A percentile compares a stretch with the other conserved stretches of the same genome.
phyloP scores from a whole-genome alignment of 2,797 vertebrate genomes.

The Danionella dracula region DNA sequence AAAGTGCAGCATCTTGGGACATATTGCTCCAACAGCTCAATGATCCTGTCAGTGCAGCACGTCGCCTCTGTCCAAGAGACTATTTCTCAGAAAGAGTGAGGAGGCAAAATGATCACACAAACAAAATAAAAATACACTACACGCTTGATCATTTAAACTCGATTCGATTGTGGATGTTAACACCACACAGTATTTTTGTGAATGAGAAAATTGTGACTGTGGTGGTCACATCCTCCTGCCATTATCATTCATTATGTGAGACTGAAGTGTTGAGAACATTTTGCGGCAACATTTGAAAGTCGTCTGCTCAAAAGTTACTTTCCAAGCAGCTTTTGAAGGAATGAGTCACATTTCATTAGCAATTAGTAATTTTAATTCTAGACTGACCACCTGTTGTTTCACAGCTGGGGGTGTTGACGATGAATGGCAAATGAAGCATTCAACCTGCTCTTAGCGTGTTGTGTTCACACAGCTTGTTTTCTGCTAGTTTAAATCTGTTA shows the following conservation, averaged over 20 bases:
- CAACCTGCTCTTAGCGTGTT: constrained; percentile 28
- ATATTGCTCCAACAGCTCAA: constrained; percentile 49
- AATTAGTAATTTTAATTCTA: constrained; percentile 45
- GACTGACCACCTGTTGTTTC: constrained; percentile 44
- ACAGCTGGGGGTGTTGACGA: constrained; percentile 40
- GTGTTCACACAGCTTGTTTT: constrained; percentile 27
- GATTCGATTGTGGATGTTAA: constrained; percentile 1
- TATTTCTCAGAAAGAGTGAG: constrained; percentile 47
- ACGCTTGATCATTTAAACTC: constrained; percentile 26
- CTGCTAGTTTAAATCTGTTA: constrained; percentile 9
- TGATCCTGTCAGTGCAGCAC: constrained; percentile 48
- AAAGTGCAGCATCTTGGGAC: constrained; percentile 34
- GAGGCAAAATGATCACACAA: constrained; percentile 28
- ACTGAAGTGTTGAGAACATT: not conserved
- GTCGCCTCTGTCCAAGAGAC: constrained; percentile 40
- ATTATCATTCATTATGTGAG: not conserved
- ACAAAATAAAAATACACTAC: constrained; percentile 44
- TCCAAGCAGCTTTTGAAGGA: constrained; percentile 31
- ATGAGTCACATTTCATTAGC: constrained; percentile 47
- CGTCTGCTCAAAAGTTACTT: constrained; percentile 34
- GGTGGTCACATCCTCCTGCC: not conserved
- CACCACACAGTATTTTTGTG: too few species aligned
- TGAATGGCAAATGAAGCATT: constrained; percentile 44
- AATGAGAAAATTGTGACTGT: too few species aligned
- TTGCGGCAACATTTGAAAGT: constrained; percentile 6